Evolutionary conservation across 2,888 invertebrate genomes (phyloP).

Genomic region (Mayetiola destructor): DNA sequence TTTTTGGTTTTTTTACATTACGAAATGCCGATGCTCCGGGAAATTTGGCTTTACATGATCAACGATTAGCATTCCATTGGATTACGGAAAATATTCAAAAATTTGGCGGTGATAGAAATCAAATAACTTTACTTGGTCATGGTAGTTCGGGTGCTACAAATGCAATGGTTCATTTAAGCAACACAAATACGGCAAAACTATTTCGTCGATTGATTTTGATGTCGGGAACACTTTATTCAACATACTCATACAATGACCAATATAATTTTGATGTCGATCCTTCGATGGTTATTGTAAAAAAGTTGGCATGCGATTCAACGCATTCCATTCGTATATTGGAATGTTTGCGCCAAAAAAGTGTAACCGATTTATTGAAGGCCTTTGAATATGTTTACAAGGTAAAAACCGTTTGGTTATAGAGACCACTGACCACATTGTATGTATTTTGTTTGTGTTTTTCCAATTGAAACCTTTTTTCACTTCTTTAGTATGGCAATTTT

Average conservation of each 20-base stretch:
- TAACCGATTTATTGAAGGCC: slow-evolving; percentile 44
- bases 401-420: slow-evolving; percentile 13
- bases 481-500: slow-evolving; percentile 41
- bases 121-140: slow-evolving; percentile 71
- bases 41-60: slow-evolving; percentile 76
- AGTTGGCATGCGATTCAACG: slow-evolving; percentile 41
- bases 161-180: slow-evolving; percentile 49
- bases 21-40: slow-evolving; percentile 48
- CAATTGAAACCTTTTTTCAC: slow-evolving; percentile 20
- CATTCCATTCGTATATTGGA: slow-evolving; percentile 38
- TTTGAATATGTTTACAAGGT: slow-evolving; percentile 41
- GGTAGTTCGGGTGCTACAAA: slow-evolving; percentile 46
- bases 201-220: slow-evolving; percentile 55
- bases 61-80: slow-evolving; percentile 66
- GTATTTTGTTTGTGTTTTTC: slow-evolving; percentile 12
- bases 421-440: background rate
- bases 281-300: slow-evolving; percentile 25
- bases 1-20: slow-evolving; percentile 52
- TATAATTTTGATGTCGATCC: slow-evolving; percentile 23
- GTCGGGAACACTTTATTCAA: slow-evolving; percentile 41
- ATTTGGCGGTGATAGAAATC: slow-evolving; percentile 67
- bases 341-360: slow-evolving; percentile 47
- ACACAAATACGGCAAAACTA: slow-evolving; percentile 40
- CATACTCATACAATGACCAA: slow-evolving; percentile 29
- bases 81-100: slow-evolving; percentile 56